Evolutionary conservation across 1,140 invertebrate genomes (phyloP), one percentile per base, ranked within the genome.

Genomic region (Bombus turneri): DNA sequence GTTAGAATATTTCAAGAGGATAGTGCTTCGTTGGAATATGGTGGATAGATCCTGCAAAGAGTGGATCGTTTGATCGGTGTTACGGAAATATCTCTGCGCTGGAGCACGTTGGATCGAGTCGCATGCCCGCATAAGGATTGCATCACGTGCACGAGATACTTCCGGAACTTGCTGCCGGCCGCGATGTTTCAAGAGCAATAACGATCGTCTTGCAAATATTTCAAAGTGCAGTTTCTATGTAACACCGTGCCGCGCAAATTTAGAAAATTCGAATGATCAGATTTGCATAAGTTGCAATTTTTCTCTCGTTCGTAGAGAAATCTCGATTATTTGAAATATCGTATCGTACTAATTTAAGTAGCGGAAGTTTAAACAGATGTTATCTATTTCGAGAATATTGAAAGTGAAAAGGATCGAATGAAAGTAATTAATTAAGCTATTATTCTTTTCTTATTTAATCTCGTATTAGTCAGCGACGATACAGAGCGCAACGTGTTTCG

Each of bases 101-200:
- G 41, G 53, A 47, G 57, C 41, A 80, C 68, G 13, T 80, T 73
- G 53, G 39, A 18, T 39, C 76, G 83, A 72, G 77, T 80, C 83
- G 39, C 68, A 85, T 85, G 66, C 53, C 83, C 83, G 76, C 68
- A 85, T 85, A 85, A 73, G 83, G 83, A 78, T 85, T 86, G 62
- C 85, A 59, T 77, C 71, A 43, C 43, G 71, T 66, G 66, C 47
- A 79, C 47, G 31, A 25, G 31, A 59, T 1, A 47, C 71, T 43
- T 77, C 53, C 86, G 37, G 4, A 47, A 34, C 41, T 3, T 41
- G 62, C n/a, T 62, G 22, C 25, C 82, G 39, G 4, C 2, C 9
- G 2, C 18, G 9, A 8, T 34, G 1, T 68, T 57, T 1, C 57
- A 53, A 4, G 18, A 47, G 15, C 6, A 25, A 13, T 41, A 25